Base-by-base conservation (phyloP, 1,140 invertebrate species). In the Heliconius hermathena region DNA sequence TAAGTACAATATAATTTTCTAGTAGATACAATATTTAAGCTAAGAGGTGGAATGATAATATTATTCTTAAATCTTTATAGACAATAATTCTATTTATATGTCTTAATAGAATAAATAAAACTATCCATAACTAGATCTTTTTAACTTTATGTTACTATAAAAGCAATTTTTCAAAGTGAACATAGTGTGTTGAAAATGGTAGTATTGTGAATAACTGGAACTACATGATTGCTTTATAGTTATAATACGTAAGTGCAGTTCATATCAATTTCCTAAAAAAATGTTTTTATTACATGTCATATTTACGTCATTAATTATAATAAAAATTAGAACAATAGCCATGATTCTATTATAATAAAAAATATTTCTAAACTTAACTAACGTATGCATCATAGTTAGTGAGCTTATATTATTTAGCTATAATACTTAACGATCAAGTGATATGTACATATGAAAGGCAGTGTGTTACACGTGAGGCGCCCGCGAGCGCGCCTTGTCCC, bases 381-480 rank as follows among this genome's bases (percentile, higher is more conserved):
- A 66, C 60, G 13, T 66, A 66, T 66, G 26, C 5, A 66, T 66
- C 60, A 66, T 66, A 66, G 60, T 66, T 66, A 66, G 60, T 66
- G 54, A 60, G 9, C 54, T 60, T 60, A 60, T 60, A 22, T 22
- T 60, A 77, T 66, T 18, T 54, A 70, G 33, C 20, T 46, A 70
- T 74, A 79, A 79, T 71, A 79, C 72, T 79, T 41, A 79, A 79
- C 77, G 66, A 38, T 79, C 41, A 66, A 75, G 38, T 60, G 57
- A 79, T 79, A 79, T 79, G 72, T 79, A 79, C 77, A 79, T 52
- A n/a, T 71, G 36, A 72, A 72, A 72, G 71, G 36, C 71, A 72
- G 36, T 72, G 60, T 26, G 41, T 60, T 22, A 57, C n/a, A 20
- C 18, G 49, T 1, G 18, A 5, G 20, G 49, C 18, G 49, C 49